Base-by-base conservation (phyloP, 2,797 vertebrate species). In the Cottoperca gobio region DNA sequence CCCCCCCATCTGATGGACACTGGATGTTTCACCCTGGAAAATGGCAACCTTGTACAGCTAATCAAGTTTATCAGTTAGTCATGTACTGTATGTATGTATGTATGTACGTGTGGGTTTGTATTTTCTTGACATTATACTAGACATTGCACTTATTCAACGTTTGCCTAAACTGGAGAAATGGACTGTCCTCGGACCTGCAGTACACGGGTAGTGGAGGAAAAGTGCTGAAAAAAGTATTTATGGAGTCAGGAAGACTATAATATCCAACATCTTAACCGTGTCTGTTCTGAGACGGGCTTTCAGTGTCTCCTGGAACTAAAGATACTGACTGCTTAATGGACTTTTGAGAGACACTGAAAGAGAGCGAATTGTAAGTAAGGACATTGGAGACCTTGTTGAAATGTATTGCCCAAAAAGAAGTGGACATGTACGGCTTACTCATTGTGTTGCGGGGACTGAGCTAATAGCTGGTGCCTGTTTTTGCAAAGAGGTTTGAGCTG, bases 101-200 rank as follows among this genome's bases (percentile, higher is more conserved):
- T 87, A 78, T 81, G 90, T 89, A 86, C 53, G 85, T 91, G 85
- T 88, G 85, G 79, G 81, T 91, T 90, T 91, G 89, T 89, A 87
- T 89, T 89, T 91, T 89, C 83, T 89, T 84, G 73, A 90, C 82
- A 91, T 90, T 90, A 87, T 90, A 90, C 83, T 87, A 90, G 86
- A 91, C 86, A 88, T 91, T 93, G 91, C 91, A 93, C 89, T 92
- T 91, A 88, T 76, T 90, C 83, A 89, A 77, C 76, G 49, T 92
- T 90, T 90, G 90, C 91, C 87, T 90, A 84, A 86, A 76, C 79
- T 68, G 84, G 86, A 89, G 81, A 76, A 78, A 4, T 19, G 52
- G 81, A 85, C 81, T 72, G 81, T 81, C 71, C 74, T 82, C 14
- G 14, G 73, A 85, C 66, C 83, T 86, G 81, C 58, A 61, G 78